Base-by-base conservation (phyloP, 1,140 invertebrate genomes). In the Druon quercuslanigerum region DNA sequence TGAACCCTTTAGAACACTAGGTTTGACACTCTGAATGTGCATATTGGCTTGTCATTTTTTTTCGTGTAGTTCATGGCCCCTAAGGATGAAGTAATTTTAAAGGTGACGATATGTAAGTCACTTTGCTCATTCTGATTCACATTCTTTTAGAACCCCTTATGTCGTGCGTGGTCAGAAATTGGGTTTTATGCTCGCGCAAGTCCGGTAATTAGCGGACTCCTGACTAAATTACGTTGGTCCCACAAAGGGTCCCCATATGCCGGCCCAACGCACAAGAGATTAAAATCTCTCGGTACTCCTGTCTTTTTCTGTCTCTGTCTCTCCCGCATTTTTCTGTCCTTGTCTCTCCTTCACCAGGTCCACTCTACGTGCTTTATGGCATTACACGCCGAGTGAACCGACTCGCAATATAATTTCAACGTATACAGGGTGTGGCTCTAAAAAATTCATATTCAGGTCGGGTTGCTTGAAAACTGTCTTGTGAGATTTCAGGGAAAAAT, bases 181-280 rank as follows among this genome's bases (percentile, higher is more conserved):
- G 77, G 83, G 82, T 87, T 17, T 88, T 82, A 88, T 85, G 87
- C 83, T 87, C 84, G 82, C 84, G 81, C 86, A 82, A 87, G 75
- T 79, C 72, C 74, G 85, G 82, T 88, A 88, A 88, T 88, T 88
- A 88, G 86, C 80, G 56, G 71, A 78, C 74, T 78, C 73, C 76
- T 77, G 85, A 72, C 83, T 82, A 86, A 88, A 87, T 85, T 83
- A 85, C 85, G 82, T 75, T 85, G 85, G 84, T 88, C 87, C 84
- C 87, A 87, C 87, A 85, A 82, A 79, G 73, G 79, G 77, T 77
- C 78, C 84, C 84, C 86, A 86, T 87, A 87, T 87, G 87, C 81
- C 82, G 80, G 51, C 72, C 77, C 74, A 54, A 54, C 73, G 66
- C 72, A 57, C 76, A 51, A 76, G 77, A 87, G 86, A 88, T 88